These are phyloP conservation scores for Acrobasis repandana DNA, from an alignment of 2,888 invertebrate genomes.

Conservation along the genomic window DNA sequence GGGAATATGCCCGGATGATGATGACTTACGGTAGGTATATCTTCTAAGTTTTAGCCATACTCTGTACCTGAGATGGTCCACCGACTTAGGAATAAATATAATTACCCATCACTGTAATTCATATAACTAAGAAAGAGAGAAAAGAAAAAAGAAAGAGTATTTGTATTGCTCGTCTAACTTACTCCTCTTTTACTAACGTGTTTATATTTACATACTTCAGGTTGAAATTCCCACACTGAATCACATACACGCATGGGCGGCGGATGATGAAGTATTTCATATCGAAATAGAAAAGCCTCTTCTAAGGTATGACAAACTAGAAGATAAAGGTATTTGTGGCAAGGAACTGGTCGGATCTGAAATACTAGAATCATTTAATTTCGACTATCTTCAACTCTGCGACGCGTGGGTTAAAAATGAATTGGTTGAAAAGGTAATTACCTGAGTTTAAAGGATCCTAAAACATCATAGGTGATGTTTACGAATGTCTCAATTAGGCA, in stretches of 20 bases:
- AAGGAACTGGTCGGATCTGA: constrained; percentile 48
- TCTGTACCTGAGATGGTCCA: no score
- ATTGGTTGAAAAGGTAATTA: constrained; percentile 66
- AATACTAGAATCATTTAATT: constrained; percentile 42
- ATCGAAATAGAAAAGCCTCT: constrained; percentile 61
- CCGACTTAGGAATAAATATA: no score
- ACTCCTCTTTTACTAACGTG: no score
- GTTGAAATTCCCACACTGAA: constrained; percentile 42
- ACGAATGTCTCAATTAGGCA: no score
- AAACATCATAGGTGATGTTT: no score
- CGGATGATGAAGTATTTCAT: constrained; percentile 62
- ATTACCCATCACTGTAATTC: no score
- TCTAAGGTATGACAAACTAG: constrained; percentile 43
- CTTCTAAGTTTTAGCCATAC: no score
- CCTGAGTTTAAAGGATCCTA: not conserved
- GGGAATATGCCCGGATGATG: no score
- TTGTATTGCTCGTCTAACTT: no score
- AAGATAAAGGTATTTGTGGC: constrained; percentile 41
- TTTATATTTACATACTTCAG: not conserved
- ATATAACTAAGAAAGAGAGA: no score
- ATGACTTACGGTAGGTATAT: no score
- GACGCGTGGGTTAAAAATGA: constrained; percentile 69
- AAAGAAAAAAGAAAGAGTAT: no score
- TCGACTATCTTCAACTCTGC: constrained; percentile 62
- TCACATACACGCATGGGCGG: constrained; percentile 61